Percentiles rank a stretch among this genome's conserved stretches.
These are phyloP conservation scores for Hydroisotoma schaefferi DNA, from an alignment of 2,888 invertebrate genomes.

Conservation along the genomic window DNA sequence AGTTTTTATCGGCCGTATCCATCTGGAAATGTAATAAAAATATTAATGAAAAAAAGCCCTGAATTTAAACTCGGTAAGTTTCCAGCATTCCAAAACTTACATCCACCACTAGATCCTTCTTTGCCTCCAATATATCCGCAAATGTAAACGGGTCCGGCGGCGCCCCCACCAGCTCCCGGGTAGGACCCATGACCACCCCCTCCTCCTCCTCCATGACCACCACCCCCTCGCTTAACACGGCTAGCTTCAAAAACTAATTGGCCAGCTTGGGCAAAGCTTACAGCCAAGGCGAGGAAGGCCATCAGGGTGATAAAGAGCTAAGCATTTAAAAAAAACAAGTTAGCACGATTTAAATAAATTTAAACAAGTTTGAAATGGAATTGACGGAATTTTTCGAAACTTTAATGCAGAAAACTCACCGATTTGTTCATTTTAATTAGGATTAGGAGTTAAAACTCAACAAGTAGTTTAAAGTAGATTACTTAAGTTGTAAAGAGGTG, in stretches of 20 bases:
- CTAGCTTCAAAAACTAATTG: background rate
- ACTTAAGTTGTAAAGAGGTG: background rate
- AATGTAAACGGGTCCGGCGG: constrained; percentile 14
- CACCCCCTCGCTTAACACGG: background rate
- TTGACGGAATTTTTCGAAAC: background rate
- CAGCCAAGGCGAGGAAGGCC: constrained; percentile 5
- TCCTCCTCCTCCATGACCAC: background rate
- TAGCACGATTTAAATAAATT: background rate
- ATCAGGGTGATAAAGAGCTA: background rate
- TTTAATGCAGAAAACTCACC: background rate
- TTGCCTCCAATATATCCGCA: constrained; percentile 15
- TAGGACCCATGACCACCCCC: constrained; percentile 8
- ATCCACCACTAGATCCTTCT: constrained; percentile 4
- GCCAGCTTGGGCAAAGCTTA: background rate
- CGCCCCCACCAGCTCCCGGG: constrained; percentile 8
- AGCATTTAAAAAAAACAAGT: background rate
- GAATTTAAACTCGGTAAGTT: no score
- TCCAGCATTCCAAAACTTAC: background rate
- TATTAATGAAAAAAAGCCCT: no score
- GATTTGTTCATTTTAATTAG: constrained; percentile 6
- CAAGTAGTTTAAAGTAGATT: background rate
- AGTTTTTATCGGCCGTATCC: no score
- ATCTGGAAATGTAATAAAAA: no score
- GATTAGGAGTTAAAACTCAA: no score
- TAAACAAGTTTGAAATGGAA: background rate